Evolutionary conservation across 2,113 vertebrate genomes (phyloP).

Genomic region (Alethe castanea): DNA sequence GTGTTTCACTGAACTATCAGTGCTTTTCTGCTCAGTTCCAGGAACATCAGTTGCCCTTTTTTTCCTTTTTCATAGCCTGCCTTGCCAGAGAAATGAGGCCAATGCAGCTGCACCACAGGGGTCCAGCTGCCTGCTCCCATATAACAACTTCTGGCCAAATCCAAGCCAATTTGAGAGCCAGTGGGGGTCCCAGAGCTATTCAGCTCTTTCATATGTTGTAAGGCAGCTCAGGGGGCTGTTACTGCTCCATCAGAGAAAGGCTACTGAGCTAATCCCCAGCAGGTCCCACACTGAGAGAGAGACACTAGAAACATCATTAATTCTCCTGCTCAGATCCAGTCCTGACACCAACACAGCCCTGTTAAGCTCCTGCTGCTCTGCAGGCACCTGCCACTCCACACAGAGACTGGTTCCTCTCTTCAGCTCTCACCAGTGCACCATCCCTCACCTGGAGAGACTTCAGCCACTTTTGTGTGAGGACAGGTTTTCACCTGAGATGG

Average conservation of each 20-base stretch:
- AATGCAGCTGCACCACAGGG: not conserved
- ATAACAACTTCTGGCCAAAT: constrained; percentile 11
- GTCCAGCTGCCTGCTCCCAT: not conserved
- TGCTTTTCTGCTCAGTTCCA: not conserved
- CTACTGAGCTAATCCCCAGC: not conserved
- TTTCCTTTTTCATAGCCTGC: not conserved
- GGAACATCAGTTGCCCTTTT: not conserved
- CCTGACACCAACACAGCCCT: not conserved
- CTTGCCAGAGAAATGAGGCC: constrained; percentile 30
- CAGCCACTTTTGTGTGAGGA: not conserved
- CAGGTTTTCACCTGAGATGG: not conserved
- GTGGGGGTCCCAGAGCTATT: not conserved
- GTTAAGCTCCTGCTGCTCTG: not conserved
- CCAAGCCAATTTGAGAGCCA: not conserved
- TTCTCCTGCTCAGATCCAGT: not conserved
- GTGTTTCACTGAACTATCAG: not conserved
- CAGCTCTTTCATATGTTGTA: not conserved
- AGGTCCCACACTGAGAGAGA: not conserved
- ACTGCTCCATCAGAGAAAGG: not conserved
- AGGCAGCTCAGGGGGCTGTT: not conserved
- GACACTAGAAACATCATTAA: not conserved
- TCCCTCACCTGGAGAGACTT: not conserved
- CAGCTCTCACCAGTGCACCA: not conserved
- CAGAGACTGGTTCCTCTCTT: not conserved
- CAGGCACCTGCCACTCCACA: not conserved